Conservation (phyloP, 2,797 vertebrate genomes). For the Hirundo rustica region DNA sequence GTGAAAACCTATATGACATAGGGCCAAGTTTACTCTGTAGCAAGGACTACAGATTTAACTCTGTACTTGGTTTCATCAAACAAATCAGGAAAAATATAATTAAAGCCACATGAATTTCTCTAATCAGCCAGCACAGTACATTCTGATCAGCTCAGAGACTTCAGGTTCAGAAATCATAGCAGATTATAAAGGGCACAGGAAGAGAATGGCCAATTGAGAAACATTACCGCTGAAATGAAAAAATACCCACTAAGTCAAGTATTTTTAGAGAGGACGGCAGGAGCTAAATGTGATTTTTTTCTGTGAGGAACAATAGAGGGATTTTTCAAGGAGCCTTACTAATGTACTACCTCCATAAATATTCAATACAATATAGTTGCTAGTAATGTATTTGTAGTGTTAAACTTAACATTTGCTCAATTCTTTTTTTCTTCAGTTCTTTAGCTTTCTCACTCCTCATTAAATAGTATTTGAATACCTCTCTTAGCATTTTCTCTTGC, state of each 20-base stretch:
- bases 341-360: constrained; percentile 49
- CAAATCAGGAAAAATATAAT: background rate
- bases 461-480: constrained; percentile 4
- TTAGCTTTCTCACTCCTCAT: constrained; percentile 32
- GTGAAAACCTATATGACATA: background rate
- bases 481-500: constrained; percentile 40
- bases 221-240: background rate
- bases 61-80: background rate
- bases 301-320: background rate
- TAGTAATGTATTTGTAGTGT: background rate
- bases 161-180: background rate
- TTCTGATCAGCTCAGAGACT: background rate
- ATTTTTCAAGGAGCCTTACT: constrained; percentile 22
- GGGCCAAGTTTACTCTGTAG: background rate
- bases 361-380: constrained; percentile 29
- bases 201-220: background rate
- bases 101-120: background rate
- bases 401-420: background rate
- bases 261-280: background rate
- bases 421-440: background rate
- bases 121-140: background rate
- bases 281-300: background rate
- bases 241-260: background rate
- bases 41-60: background rate
- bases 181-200: background rate